These are phyloP conservation scores for Strigamia transsilvanica DNA, from an alignment of 2,888 invertebrate species.

Conservation along the genomic window DNA sequence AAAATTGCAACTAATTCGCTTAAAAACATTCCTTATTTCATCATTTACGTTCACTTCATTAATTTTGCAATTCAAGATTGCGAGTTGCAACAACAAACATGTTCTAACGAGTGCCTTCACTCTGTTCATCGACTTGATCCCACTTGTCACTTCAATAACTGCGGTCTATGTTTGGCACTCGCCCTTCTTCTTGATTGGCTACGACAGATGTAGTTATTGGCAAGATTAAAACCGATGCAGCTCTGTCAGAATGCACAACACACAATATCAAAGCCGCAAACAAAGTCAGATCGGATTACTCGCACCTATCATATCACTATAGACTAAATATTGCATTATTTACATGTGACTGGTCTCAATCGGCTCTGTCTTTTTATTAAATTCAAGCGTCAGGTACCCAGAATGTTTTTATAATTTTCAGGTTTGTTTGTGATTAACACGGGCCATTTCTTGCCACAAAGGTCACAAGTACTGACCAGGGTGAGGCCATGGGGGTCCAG, in stretches of 20 bases:
- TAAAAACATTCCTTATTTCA: background rate
- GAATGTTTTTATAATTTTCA: too few relatives aligned
- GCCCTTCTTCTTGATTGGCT: conserved; percentile 25
- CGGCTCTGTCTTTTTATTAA: too few relatives aligned
- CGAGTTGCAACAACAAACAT: background rate
- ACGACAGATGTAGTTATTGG: conserved; percentile 35
- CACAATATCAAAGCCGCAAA: conserved; percentile 7
- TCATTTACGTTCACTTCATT: background rate
- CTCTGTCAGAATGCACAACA: background rate
- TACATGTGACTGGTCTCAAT: too few relatives aligned
- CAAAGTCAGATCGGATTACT: conserved; percentile 3
- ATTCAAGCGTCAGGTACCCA: too few relatives aligned
- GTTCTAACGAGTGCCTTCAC: conserved; percentile 2
- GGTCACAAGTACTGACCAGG: too few relatives aligned
- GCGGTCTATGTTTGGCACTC: conserved; percentile 15
- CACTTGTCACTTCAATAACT: conserved; percentile 22
- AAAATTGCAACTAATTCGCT: background rate
- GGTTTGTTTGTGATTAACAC: too few relatives aligned
- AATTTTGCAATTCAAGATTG: background rate
- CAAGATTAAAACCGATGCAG: background rate
- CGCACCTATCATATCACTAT: background rate
- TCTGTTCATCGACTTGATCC: conserved; percentile 6
- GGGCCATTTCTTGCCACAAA: too few relatives aligned
- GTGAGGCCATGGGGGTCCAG: too few relatives aligned
- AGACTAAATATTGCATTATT: background rate